These are phyloP conservation scores for Acromyrmex echinatior DNA, from an alignment of 1,140 invertebrate species.

Conservation along the genomic window DNA sequence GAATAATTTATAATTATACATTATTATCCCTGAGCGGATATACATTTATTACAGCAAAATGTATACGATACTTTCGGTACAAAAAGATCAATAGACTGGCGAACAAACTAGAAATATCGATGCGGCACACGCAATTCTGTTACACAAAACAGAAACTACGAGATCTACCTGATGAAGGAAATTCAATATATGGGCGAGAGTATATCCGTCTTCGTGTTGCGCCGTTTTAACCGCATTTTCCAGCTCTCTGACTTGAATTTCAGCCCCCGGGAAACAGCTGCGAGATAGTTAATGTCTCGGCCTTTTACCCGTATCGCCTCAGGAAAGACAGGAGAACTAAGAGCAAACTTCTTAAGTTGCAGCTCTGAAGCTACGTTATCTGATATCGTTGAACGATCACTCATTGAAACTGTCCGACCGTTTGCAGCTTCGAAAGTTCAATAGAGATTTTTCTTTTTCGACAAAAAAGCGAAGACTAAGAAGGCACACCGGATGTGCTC, in stretches of 20 bases:
- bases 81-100: not conserved
- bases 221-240: conserved; percentile 73
- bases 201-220: conserved; percentile 53
- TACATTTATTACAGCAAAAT: not conserved
- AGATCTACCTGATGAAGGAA: conserved; percentile 59
- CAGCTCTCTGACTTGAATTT: conserved; percentile 71
- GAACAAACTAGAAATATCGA: not conserved
- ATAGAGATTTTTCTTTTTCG: not conserved
- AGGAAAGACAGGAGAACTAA: not conserved
- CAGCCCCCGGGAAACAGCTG: conserved; percentile 38
- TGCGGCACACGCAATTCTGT: not conserved
- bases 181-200: conserved; percentile 69
- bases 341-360: not conserved
- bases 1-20: not conserved
- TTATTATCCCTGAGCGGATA: not conserved
- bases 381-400: not conserved
- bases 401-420: not conserved
- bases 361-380: not conserved
- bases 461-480: not conserved
- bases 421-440: not conserved
- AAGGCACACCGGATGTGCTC: conserved; percentile 1
- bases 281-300: not conserved
- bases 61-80: not conserved
- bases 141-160: conserved; percentile 64
- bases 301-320: not conserved